These are phyloP conservation scores for Monopis laevigella DNA, from an alignment of 2,888 invertebrate genomes.

Conservation along the genomic window DNA sequence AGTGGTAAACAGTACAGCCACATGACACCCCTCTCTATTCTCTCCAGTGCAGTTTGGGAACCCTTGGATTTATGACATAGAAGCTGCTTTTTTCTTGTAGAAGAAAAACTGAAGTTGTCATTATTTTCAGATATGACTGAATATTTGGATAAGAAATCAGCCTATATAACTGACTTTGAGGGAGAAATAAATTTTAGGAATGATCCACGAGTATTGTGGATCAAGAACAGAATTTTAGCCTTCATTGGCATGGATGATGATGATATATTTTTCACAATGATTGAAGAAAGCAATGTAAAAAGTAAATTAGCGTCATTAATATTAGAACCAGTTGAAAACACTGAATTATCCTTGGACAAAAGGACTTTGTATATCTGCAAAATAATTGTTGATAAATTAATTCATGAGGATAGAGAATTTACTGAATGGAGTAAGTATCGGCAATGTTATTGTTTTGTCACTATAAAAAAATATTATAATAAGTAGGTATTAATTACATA, in stretches of 20 bases:
- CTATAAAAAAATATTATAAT: too few species aligned
- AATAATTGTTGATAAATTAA: slow-evolving; percentile 74
- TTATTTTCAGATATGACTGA: too few species aligned
- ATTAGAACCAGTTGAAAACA: neutral
- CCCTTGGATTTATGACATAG: too few species aligned
- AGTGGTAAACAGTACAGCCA: too few species aligned
- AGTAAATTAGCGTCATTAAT: slow-evolving; percentile 31
- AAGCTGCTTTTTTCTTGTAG: too few species aligned
- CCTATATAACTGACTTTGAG: slow-evolving; percentile 16
- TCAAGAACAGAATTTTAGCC: slow-evolving; percentile 70
- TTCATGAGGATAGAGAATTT: slow-evolving; percentile 76
- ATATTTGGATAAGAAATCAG: too few species aligned
- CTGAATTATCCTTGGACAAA: slow-evolving; percentile 54
- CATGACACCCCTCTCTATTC: too few species aligned
- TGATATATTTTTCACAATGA: slow-evolving; percentile 67
- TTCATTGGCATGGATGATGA: slow-evolving; percentile 66
- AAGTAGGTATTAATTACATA: too few species aligned
- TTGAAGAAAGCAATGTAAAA: slow-evolving; percentile 61
- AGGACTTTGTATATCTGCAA: slow-evolving; percentile 74
- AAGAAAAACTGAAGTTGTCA: too few species aligned
- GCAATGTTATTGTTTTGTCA: too few species aligned
- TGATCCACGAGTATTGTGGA: slow-evolving; percentile 74
- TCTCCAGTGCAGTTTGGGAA: too few species aligned
- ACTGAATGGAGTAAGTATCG: slow-evolving; percentile 76
- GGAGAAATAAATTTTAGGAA: slow-evolving; percentile 27